Evolutionary conservation across 2,888 invertebrate species (phyloP), one percentile per base, ranked within the genome.

Genomic region (Drosophila meridiana): DNA sequence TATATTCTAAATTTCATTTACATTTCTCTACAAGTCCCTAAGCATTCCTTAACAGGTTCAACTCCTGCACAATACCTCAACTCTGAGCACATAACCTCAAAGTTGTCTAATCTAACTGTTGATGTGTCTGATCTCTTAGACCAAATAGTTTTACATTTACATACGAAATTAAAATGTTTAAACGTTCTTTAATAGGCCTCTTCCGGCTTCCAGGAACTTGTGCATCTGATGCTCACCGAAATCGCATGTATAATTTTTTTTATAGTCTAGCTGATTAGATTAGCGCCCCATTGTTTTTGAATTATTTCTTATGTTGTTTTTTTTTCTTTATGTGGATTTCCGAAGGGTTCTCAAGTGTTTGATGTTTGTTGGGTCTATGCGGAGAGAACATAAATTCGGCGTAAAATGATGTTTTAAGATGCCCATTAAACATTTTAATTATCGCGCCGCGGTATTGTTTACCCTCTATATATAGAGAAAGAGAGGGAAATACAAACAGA

Each of bases 351-450:
- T 74, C 56, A 60, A 76, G 76, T 75, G 75, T 66, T 60, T 40
- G 58, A 52, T 52, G 50, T 32, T n/a, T n/a, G 11, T 14, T 30
- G 36, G 55, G 14, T 55, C 55, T 55, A 36, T 55, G 69, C 58
- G 20, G 45, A 57, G 69, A 55, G 70, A 70, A 65, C 74, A 78
- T 88, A 80, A 89, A 87, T 89, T 90, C 87, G 84, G 80, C 79
- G 81, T 90, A 88, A 90, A 87, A 88, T 86, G 77, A 77, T 80
- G 77, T 87, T 82, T 89, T 76, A 89, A 87, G 82, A 78, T 84
- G 87, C 69, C 80, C 78, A 87, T 87, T 90, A 90, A 90, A 84
- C 87, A 89, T 89, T 87, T 87, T 87, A 87, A 90, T 90, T 90
- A 89, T 90, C 80, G 78, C 73, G 48, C 68, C 61, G 66, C 64